A percentile compares a stretch with the other conserved stretches of the same genome.
Evolutionary conservation across 2,888 invertebrate species (phyloP).

Genomic region (Acronicta psi): DNA sequence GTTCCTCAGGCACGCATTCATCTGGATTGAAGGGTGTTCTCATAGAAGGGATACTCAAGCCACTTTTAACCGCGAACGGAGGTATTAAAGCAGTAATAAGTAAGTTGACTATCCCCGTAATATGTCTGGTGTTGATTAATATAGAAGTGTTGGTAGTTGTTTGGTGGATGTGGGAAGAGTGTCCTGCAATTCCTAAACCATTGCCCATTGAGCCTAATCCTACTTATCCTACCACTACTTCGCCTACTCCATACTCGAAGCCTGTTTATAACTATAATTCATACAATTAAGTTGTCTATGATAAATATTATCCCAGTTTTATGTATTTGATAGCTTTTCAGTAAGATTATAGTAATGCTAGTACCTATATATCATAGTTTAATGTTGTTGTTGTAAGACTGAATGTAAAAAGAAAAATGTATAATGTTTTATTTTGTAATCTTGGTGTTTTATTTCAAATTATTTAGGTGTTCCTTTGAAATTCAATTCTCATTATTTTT

Average conservation of each 20-base stretch:
- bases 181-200: conserved; percentile 59
- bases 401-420: conserved; percentile 40
- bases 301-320: conserved; percentile 52
- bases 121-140: conserved; percentile 79
- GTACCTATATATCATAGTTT: conserved; percentile 21
- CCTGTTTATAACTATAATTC: conserved; percentile 65
- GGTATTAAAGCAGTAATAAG: conserved; percentile 79
- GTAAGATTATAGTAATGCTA: conserved; percentile 34
- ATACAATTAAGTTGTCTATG: conserved; percentile 59
- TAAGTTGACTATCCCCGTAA: conserved; percentile 80
- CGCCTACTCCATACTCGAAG: conserved; percentile 58
- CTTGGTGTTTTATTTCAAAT: conserved; percentile 23
- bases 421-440: conserved; percentile 25
- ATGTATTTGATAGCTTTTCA: conserved; percentile 37
- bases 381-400: conserved; percentile 47
- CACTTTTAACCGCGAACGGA: conserved; percentile 75
- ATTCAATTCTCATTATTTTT: too few species aligned
- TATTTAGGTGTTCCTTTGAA: background rate
- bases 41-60: conserved; percentile 78
- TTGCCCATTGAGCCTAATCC: too few species aligned
- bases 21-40: conserved; percentile 77
- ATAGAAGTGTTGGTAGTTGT: conserved; percentile 79
- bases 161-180: conserved; percentile 88
- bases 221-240: too few species aligned
- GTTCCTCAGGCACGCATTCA: conserved; percentile 68